These are phyloP conservation scores for Syngnathus scovelli DNA, from an alignment of 2,113 vertebrate species.

Conservation along the genomic window DNA sequence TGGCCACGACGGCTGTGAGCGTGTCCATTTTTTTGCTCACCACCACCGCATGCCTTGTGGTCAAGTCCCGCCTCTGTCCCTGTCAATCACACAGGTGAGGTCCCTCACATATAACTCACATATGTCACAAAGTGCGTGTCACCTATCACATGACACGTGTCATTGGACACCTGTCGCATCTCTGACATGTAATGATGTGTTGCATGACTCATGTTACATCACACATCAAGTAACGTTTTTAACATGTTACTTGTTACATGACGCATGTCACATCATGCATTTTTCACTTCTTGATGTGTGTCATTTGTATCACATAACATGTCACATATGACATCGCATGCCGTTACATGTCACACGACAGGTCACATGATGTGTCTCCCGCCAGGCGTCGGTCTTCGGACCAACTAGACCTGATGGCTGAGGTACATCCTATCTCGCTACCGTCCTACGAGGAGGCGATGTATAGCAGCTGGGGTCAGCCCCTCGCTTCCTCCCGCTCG, in stretches of 20 bases:
- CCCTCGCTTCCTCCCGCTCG: conserved; percentile 38
- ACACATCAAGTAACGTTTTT: neutral
- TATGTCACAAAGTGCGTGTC: neutral
- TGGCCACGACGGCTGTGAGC: conserved; percentile 68
- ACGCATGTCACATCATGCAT: neutral
- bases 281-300: neutral
- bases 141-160: neutral
- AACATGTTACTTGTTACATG: neutral
- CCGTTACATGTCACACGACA: too few relatives aligned
- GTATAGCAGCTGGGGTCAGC: conserved; percentile 70
- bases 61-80: conserved; percentile 67
- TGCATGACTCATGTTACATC: neutral
- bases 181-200: too few relatives aligned
- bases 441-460: conserved; percentile 74
- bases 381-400: conserved; percentile 66
- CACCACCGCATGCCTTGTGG: conserved; percentile 69
- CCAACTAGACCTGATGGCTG: conserved; percentile 70
- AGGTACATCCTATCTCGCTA: conserved; percentile 59
- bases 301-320: neutral
- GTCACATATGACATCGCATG: neutral
- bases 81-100: conserved; percentile 63
- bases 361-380: neutral
- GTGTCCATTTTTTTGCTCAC: conserved; percentile 73
- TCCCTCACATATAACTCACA: too few relatives aligned
- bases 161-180: too few relatives aligned